Conservation (phyloP, 2,797 vertebrate species). For the Anabas testudineus region DNA sequence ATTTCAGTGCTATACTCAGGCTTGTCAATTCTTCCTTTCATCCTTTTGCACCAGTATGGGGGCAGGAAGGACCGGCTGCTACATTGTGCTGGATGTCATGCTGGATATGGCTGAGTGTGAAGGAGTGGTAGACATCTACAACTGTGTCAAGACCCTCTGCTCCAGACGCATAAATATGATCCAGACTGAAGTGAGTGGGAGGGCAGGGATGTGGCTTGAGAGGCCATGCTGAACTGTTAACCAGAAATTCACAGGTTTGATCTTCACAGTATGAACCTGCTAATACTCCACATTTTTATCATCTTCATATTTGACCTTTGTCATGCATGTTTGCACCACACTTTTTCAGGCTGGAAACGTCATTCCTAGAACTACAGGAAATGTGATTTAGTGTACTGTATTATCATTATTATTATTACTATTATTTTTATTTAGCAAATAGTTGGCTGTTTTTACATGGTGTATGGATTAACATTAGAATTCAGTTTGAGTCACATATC, state of each 20-base stretch:
- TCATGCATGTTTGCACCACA: not conserved
- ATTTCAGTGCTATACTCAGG: conserved; percentile 29
- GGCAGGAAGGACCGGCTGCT: conserved; percentile 95
- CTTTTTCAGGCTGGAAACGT: not conserved
- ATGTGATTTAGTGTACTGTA: not conserved
- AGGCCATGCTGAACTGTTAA: not conserved
- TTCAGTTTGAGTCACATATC: not conserved
- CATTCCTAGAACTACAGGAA: not conserved
- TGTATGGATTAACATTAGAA: not conserved
- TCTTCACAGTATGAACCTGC: not conserved
- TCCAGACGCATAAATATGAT: conserved; percentile 97
- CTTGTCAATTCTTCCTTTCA: conserved; percentile 23
- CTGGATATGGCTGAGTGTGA: conserved; percentile 97
- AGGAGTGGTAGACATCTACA: conserved; percentile 97
- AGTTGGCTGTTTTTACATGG: no score
- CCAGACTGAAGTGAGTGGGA: conserved; percentile 92
- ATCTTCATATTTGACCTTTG: not conserved
- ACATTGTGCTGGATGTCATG: conserved; percentile 96
- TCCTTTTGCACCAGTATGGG: conserved; percentile 84
- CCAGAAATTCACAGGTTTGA: conserved; percentile 18
- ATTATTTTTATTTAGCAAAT: no score
- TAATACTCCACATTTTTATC: not conserved
- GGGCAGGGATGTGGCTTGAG: not conserved
- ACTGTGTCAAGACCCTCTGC: conserved; percentile 95
- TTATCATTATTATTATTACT: no score